These are phyloP conservation scores for Amazona vittata DNA, from an alignment of 2,113 vertebrate species.

Conservation along the genomic window DNA sequence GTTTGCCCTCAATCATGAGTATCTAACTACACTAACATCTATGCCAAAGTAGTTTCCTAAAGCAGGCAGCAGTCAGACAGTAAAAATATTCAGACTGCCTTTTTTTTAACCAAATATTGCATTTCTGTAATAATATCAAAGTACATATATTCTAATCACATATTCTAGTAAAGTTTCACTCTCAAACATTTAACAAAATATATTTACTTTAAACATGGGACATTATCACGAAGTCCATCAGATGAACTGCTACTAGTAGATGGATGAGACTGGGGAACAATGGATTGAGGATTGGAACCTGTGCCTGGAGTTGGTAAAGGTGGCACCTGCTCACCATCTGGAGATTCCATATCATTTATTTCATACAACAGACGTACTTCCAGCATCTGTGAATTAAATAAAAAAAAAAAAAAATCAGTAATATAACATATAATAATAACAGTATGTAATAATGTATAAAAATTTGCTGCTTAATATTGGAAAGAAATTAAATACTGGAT, in stretches of 20 bases:
- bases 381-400: constrained; percentile 79
- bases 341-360: constrained; percentile 90
- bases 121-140: neutral
- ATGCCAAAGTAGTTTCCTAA: neutral
- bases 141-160: neutral
- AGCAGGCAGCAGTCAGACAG: neutral
- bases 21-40: neutral
- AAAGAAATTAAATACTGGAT: neutral
- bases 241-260: constrained; percentile 97
- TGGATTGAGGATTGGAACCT: constrained; percentile 87
- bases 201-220: constrained; percentile 94
- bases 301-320: constrained; percentile 85
- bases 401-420: neutral
- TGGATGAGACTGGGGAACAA: constrained; percentile 88
- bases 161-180: neutral
- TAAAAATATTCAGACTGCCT: neutral
- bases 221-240: constrained; percentile 90
- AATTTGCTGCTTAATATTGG: neutral
- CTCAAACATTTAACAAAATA: neutral
- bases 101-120: neutral
- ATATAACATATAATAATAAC: neutral
- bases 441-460: neutral
- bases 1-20: neutral
- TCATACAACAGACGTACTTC: constrained; percentile 95
- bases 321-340: constrained; percentile 89